Evolutionary conservation across 2,888 invertebrate species (phyloP).

Genomic region (Drosophila quinaria): DNA sequence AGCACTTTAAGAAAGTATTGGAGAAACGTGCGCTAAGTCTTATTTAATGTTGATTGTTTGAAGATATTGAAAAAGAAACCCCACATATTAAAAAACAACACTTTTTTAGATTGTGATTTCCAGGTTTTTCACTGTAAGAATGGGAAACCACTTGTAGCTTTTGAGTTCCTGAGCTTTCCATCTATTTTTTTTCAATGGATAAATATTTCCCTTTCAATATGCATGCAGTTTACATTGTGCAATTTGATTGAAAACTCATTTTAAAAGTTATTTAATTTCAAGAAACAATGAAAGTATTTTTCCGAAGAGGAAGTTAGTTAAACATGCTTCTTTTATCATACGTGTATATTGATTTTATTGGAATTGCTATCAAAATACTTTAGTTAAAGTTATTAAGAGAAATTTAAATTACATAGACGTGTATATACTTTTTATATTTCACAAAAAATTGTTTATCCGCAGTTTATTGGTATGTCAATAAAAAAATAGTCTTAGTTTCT

Average conservation of each 20-base stretch:
- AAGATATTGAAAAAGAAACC: too few species aligned
- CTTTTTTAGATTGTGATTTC: slow-evolving; percentile 7
- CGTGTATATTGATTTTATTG: background rate
- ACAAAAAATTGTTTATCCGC: background rate
- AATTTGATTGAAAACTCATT: background rate
- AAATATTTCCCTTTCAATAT: background rate
- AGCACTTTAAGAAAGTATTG: slow-evolving; percentile 48
- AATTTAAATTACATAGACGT: too few species aligned
- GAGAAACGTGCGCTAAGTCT: slow-evolving; percentile 23
- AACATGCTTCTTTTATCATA: background rate
- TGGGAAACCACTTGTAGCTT: background rate
- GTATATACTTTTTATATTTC: too few species aligned
- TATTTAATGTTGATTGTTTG: slow-evolving; percentile 43
- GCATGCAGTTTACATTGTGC: background rate
- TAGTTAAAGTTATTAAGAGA: background rate
- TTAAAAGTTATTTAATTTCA: too few species aligned
- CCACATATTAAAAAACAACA: slow-evolving; percentile 23
- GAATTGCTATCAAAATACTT: background rate
- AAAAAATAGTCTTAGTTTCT: too few species aligned
- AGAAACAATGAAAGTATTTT: too few species aligned
- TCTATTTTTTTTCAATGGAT: background rate
- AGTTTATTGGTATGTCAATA: background rate
- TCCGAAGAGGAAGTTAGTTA: too few species aligned
- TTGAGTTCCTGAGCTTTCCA: background rate
- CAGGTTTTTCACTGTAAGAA: background rate